phyloP scores from a whole-genome alignment of 37 sponge, comb jelly and placozoan species.

The Hormiphora californensis region DNA sequence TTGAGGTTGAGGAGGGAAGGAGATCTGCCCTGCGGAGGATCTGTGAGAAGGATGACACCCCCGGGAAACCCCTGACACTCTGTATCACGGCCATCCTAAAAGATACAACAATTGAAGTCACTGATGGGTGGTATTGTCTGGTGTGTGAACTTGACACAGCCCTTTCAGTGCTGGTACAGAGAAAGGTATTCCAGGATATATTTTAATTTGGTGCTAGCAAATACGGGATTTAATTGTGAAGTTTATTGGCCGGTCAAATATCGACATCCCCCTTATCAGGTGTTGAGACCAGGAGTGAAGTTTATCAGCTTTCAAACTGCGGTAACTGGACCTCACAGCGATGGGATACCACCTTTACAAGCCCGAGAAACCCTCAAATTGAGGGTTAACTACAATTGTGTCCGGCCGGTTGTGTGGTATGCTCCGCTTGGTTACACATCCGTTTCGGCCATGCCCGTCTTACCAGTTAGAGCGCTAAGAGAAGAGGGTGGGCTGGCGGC shows the following conservation, averaged over 20 bases:
- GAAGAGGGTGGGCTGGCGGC: neutral
- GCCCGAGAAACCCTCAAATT: neutral
- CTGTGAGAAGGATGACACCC: constrained; percentile 25
- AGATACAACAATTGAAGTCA: neutral
- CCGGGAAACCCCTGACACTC: neutral
- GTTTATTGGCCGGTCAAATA: neutral
- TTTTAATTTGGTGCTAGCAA: neutral
- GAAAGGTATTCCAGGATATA: neutral
- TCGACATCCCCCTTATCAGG: neutral
- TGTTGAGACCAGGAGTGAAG: neutral
- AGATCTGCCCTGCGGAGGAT: neutral
- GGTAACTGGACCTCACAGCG: neutral
- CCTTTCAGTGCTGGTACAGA: neutral
- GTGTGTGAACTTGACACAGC: neutral
- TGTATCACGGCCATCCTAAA: neutral
- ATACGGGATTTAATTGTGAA: neutral
- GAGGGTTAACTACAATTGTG: constrained; percentile 2
- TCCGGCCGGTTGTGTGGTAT: neutral
- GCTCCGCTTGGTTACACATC: constrained; percentile 7
- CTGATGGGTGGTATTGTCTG: constrained; percentile 37
- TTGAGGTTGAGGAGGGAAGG: constrained; percentile 5
- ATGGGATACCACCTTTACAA: constrained; percentile 10
- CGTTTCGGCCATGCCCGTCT: neutral
- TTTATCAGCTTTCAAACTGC: neutral
- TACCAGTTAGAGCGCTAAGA: neutral